These are phyloP conservation scores for Drosophila cognata DNA, from an alignment of 2,888 invertebrate species.

Conservation along the genomic window DNA sequence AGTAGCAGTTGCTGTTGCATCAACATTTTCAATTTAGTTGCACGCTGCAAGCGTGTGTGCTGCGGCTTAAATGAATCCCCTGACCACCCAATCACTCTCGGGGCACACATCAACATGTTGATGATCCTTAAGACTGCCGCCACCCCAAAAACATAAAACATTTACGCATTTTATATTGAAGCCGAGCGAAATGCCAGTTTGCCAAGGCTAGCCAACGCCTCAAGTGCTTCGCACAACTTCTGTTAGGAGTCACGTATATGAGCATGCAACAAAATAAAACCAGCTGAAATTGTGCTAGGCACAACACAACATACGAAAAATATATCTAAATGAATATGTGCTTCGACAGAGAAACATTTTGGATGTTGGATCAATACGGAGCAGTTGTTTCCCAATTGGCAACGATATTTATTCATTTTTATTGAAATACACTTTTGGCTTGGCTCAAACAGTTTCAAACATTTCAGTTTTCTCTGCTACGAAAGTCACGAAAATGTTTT, in stretches of 20 bases:
- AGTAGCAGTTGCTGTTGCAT: not conserved
- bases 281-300: not conserved
- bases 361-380: not conserved
- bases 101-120: slow-evolving; percentile 36
- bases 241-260: slow-evolving; percentile 24
- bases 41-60: slow-evolving; percentile 32
- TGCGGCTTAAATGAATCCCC: slow-evolving; percentile 61
- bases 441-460: not conserved
- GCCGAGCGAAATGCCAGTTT: slow-evolving; percentile 27
- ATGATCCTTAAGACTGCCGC: slow-evolving; percentile 4
- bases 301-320: not conserved
- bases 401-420: not conserved
- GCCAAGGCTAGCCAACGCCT: not conserved
- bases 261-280: not conserved
- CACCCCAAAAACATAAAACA: slow-evolving; percentile 43
- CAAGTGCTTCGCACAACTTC: slow-evolving; percentile 1
- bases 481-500: not conserved
- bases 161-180: slow-evolving; percentile 42
- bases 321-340: not conserved
- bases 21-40: slow-evolving; percentile 65
- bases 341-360: not conserved
- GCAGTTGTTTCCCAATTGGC: not conserved
- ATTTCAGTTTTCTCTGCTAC: too few species aligned
- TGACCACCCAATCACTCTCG: slow-evolving; percentile 41
- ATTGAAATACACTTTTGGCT: not conserved